Base-by-base conservation (phyloP, 2,888 invertebrate species). In the Leptopilina drosophilae region DNA sequence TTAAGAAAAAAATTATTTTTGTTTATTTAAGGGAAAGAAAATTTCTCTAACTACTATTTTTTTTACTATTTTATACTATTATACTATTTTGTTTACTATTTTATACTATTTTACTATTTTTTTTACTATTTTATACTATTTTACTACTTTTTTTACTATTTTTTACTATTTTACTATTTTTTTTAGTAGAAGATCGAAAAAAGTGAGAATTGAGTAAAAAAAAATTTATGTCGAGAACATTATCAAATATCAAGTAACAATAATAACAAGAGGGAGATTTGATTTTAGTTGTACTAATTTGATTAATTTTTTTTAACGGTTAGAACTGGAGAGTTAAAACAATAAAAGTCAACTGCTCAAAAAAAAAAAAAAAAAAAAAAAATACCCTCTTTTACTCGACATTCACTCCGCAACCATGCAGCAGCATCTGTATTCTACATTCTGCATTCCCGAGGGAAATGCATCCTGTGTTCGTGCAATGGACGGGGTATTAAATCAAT, bases 401-500 rank as follows among this genome's bases (percentile, higher is more conserved):
- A 73, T 73, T 73, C 73, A 73, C 73, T 73, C 33, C 33, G 73
- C 26, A 73, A 73, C 56, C 20, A 56, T 73, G 33, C 56, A 73
- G 73, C 73, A 73, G 73, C 73, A 73, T 73, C 69, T 69, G 69
- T 69, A 69, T 69, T 69, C 69, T 69, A 49, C 12, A 69, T 69
- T 67, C 53, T 69, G 73, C 73, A 73, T 56, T 73, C 56, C 73
- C 73, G 56, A 73, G 73, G 73, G 73, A 73, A 73, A 73, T 73
- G 73, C 73, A 73, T 73, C 53, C 73, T 73, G 73, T 56, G 73
- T 73, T 73, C 73, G 73, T 73, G 56, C 56, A 75, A 65, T 77
- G 59, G 59, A 65, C 64, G 76, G 75, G 53, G 77, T 78, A 82
- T 83, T 80, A 82, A 83, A 82, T 83, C 80, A 80, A 83, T 83